Conservation (phyloP, 2,113 vertebrate species). For the Dascyllus trimaculatus region DNA sequence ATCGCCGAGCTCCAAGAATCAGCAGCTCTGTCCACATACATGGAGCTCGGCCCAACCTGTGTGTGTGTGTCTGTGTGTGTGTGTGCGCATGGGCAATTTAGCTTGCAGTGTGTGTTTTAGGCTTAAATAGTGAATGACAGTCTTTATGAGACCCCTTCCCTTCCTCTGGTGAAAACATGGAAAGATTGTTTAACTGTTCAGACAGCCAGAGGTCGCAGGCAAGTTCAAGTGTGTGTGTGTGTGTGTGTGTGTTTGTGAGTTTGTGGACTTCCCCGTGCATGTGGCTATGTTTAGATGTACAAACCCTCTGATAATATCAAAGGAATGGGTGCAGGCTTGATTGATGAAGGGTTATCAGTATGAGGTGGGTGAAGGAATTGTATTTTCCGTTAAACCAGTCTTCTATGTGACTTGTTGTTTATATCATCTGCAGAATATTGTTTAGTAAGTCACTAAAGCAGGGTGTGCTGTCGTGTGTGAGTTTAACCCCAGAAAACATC, state of each 20-base stretch:
- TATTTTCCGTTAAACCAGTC: neutral
- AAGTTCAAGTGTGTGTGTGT: constrained; percentile 61
- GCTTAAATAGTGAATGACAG: constrained; percentile 77
- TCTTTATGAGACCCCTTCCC: constrained; percentile 73
- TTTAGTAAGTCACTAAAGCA: neutral
- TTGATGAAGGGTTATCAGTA: constrained; percentile 35
- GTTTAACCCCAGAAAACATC: neutral
- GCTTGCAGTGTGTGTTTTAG: constrained; percentile 50
- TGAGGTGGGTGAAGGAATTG: constrained; percentile 5
- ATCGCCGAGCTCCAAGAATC: constrained; percentile 67
- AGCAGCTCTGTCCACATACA: constrained; percentile 68
- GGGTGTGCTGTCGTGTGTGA: no score
- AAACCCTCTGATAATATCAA: constrained; percentile 58
- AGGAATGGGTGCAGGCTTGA: constrained; percentile 30
- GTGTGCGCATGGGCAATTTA: constrained; percentile 39
- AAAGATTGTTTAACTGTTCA: constrained; percentile 75
- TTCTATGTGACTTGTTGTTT: neutral
- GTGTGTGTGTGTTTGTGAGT: constrained; percentile 11
- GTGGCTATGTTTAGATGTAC: constrained; percentile 64
- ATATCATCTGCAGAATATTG: neutral
- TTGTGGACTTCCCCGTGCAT: constrained; percentile 42
- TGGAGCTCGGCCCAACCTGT: constrained; percentile 48
- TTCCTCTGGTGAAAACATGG: constrained; percentile 73
- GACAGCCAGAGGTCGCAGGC: constrained; percentile 62
- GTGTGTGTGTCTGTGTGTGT: constrained; percentile 33